Percentiles rank a stretch among this genome's conserved stretches.
These are phyloP conservation scores for Drosophila novamexicana DNA, from an alignment of 1,140 invertebrate species.

Conservation along the genomic window DNA sequence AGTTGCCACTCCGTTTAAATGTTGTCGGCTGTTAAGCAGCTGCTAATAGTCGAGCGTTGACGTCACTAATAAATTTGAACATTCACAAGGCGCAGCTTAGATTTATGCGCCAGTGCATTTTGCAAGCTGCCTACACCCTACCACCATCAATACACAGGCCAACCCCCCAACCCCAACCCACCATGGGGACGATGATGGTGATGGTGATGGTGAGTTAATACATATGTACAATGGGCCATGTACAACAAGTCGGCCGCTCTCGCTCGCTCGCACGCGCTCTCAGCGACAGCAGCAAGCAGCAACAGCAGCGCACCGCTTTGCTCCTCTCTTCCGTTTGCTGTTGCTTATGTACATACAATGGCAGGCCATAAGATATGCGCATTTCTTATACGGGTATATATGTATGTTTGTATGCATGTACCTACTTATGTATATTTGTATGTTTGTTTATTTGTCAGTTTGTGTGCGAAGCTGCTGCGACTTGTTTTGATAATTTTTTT, in stretches of 20 bases:
- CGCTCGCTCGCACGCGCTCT: conserved; percentile 38
- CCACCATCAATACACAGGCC: conserved; percentile 13
- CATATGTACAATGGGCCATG: conserved; percentile 60
- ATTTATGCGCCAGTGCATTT: conserved; percentile 55
- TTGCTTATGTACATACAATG: conserved; percentile 72
- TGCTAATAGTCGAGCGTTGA: conserved; percentile 32
- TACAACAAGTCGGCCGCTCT: conserved; percentile 64
- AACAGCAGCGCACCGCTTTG: conserved; percentile 44
- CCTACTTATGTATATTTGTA: conserved; percentile 50
- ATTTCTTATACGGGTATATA: conserved; percentile 69
- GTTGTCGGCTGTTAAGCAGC: conserved; percentile 19
- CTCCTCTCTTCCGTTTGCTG: conserved; percentile 41
- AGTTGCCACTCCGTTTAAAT: conserved; percentile 43
- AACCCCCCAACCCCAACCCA: conserved; percentile 39
- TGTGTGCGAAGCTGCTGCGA: conserved; percentile 77
- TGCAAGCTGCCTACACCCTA: conserved; percentile 29
- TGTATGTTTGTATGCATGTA: conserved; percentile 20
- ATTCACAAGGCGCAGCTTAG: conserved; percentile 47
- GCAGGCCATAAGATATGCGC: conserved; percentile 80
- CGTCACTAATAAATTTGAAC: conserved; percentile 48
- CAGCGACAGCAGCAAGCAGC: conserved; percentile 40
- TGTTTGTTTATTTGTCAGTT: conserved; percentile 54
- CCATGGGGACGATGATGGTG: conserved; percentile 32
- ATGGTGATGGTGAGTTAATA: conserved; percentile 69
- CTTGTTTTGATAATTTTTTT: conserved; percentile 70